Conservation (phyloP, 2,888 invertebrate species). For the Leptinotarsa rubiginosa region DNA sequence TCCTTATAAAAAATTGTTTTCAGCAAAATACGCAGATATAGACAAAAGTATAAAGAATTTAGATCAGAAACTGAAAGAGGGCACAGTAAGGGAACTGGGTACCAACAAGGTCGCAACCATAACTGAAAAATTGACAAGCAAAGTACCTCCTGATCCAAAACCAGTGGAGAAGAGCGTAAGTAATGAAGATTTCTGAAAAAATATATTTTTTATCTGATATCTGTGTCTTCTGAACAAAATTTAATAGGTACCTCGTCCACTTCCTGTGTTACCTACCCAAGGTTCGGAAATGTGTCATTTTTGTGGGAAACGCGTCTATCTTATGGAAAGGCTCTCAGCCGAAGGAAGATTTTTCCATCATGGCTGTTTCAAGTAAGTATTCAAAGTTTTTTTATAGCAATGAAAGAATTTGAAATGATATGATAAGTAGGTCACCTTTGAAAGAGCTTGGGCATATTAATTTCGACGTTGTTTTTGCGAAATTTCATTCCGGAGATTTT, state of each 20-base stretch:
- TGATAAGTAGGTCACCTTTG: no score
- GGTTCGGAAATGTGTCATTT: constrained; percentile 86
- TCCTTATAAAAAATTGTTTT: constrained; percentile 31
- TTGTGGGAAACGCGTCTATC: constrained; percentile 91
- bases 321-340: constrained; percentile 91
- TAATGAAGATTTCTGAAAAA: constrained; percentile 47
- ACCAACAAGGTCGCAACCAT: constrained; percentile 86
- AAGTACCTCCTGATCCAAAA: constrained; percentile 56
- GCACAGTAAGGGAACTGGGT: constrained; percentile 76
- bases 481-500: no score
- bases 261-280: constrained; percentile 73
- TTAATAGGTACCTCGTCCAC: constrained; percentile 69
- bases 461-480: no score
- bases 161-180: constrained; percentile 69
- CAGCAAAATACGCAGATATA: constrained; percentile 77
- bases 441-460: no score
- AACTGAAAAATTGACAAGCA: constrained; percentile 80
- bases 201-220: no score
- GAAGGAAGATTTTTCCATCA: constrained; percentile 93
- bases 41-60: constrained; percentile 79
- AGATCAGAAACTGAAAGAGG: constrained; percentile 82
- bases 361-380: constrained; percentile 79
- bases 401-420: no score
- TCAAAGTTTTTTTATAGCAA: not conserved
- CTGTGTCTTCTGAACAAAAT: no score